Percentiles rank a stretch among this genome's conserved stretches.
phyloP scores from a whole-genome alignment of 2,888 invertebrate genomes.

The Nomada ferruginata region DNA sequence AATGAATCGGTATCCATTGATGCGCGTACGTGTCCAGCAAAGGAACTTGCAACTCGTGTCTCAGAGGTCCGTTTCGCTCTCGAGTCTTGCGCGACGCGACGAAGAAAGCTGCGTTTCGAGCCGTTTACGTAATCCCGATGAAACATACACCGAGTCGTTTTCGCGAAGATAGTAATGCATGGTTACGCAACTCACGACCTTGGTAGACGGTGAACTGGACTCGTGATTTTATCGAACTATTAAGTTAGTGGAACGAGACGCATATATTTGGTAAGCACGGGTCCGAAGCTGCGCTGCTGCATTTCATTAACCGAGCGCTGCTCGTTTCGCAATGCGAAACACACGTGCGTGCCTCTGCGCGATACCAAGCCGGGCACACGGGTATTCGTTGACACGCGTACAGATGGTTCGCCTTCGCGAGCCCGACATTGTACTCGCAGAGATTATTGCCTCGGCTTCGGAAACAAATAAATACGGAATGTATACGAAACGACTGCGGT shows the following conservation, averaged over 20 bases:
- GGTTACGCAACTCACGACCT: slow-evolving; percentile 49
- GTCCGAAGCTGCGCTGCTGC: slow-evolving; percentile 14
- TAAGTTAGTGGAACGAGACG: slow-evolving; percentile 44
- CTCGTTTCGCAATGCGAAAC: slow-evolving; percentile 20
- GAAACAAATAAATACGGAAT: background rate
- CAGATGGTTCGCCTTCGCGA: no score
- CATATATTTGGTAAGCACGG: slow-evolving; percentile 41
- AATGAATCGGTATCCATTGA: no score
- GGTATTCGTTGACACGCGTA: no score
- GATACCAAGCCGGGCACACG: background rate
- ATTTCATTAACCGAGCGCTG: background rate
- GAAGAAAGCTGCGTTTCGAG: background rate
- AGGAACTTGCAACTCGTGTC: background rate
- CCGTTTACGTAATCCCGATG: slow-evolving; percentile 14
- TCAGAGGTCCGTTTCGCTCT: background rate
- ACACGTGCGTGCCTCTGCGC: background rate
- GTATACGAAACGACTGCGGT: background rate
- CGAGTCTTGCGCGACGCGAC: background rate
- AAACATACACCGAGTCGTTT: background rate
- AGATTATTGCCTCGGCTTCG: no score
- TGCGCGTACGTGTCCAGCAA: no score
- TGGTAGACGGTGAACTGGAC: slow-evolving; percentile 36
- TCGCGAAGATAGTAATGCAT: slow-evolving; percentile 6
- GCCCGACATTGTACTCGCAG: no score
- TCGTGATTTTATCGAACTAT: slow-evolving; percentile 50